These are phyloP conservation scores for Odontesthes bonariensis DNA, from an alignment of 2,113 vertebrate species.

Conservation along the genomic window DNA sequence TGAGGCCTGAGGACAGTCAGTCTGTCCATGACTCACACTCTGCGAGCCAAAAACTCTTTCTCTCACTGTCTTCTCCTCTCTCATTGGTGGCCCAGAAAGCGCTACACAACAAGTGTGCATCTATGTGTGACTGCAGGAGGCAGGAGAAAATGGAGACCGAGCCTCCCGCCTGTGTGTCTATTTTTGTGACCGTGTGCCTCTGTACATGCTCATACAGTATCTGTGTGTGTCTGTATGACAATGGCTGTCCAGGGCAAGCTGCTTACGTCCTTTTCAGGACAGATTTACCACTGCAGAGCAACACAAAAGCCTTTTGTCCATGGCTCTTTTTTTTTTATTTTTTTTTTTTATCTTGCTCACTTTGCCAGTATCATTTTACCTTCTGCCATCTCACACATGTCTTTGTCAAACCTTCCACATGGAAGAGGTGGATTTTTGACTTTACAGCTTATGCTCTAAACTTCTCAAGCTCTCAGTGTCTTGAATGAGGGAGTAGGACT, in stretches of 20 bases:
- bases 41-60: conserved; percentile 47
- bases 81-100: conserved; percentile 58
- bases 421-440: conserved; percentile 35
- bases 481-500: conserved; percentile 25
- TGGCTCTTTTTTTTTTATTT: conserved; percentile 46
- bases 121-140: conserved; percentile 30
- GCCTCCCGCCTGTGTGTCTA: conserved; percentile 43
- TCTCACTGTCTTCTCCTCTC: conserved; percentile 11
- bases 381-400: conserved; percentile 25
- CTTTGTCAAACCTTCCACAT: conserved; percentile 22
- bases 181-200: conserved; percentile 43
- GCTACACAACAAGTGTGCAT: conserved; percentile 49
- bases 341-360: conserved; percentile 43
- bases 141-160: conserved; percentile 54
- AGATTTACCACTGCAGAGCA: conserved; percentile 51
- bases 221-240: not conserved
- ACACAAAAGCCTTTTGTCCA: conserved; percentile 59
- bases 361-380: conserved; percentile 48
- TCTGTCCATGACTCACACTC: conserved; percentile 71
- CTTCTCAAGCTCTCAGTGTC: conserved; percentile 25
- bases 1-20: conserved; percentile 69
- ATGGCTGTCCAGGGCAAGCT: conserved; percentile 37
- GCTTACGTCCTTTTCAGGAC: conserved; percentile 57
- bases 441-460: conserved; percentile 21
- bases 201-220: conserved; percentile 8